phyloP scores from a whole-genome alignment of 2,113 vertebrate species.

The Paratilapia polleni region DNA sequence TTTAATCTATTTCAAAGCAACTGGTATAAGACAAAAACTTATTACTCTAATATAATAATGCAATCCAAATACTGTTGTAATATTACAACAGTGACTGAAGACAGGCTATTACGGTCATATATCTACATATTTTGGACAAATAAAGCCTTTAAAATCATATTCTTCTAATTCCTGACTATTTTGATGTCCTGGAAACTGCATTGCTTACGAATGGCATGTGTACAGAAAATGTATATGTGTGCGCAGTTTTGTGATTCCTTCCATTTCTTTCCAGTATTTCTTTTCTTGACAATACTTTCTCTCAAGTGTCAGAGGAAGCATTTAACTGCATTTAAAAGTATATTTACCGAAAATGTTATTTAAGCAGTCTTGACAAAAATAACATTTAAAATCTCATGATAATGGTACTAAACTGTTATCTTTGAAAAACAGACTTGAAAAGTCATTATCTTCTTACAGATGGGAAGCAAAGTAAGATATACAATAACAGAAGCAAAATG shows the following conservation, averaged over 20 bases:
- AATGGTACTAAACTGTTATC: not conserved
- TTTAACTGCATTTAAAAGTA: not conserved
- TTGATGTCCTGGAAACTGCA: not conserved
- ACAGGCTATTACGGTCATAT: not conserved
- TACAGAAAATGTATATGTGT: not conserved
- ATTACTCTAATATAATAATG: not conserved
- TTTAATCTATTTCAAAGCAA: constrained; percentile 28
- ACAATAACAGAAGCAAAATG: constrained; percentile 30
- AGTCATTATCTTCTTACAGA: not conserved
- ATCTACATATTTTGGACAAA: not conserved
- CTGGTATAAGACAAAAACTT: not conserved
- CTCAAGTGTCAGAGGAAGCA: not conserved
- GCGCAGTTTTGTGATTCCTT: not conserved
- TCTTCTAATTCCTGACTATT: not conserved
- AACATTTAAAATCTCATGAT: not conserved
- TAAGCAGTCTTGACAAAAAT: not conserved
- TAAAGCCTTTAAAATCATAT: not conserved
- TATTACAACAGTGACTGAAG: not conserved
- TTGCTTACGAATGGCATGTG: not conserved
- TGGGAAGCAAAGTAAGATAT: not conserved
- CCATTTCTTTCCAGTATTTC: not conserved
- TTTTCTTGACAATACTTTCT: not conserved
- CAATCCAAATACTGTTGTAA: not conserved
- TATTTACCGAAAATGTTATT: not conserved
- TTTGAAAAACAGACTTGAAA: not conserved